phyloP scores from a whole-genome alignment of 2,113 vertebrate species.

The Tympanuchus pallidicinctus region DNA sequence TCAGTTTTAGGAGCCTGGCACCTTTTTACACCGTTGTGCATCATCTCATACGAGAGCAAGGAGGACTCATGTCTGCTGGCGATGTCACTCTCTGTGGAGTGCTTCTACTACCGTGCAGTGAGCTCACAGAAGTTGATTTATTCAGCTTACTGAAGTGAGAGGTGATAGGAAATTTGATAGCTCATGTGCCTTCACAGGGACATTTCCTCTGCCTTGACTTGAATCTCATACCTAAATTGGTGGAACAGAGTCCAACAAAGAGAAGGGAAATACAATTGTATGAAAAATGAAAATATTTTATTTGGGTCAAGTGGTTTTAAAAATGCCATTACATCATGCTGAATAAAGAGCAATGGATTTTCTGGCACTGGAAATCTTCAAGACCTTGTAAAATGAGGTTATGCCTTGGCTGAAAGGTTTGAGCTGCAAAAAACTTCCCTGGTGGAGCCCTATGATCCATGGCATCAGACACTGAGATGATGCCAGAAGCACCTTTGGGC shows the following conservation, averaged over 20 bases:
- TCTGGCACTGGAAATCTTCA: not conserved
- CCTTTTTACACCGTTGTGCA: not conserved
- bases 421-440: not conserved
- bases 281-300: not conserved
- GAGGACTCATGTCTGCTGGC: not conserved
- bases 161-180: not conserved
- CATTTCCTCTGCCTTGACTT: not conserved
- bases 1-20: not conserved
- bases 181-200: not conserved
- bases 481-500: not conserved
- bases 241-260: not conserved
- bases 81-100: not conserved
- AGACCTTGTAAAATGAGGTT: not conserved
- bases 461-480: fast-evolving
- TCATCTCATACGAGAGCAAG: not conserved
- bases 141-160: not conserved
- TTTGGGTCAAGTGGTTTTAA: not conserved
- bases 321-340: not conserved
- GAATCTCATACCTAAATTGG: not conserved
- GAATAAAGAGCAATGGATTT: not conserved
- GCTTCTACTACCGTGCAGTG: not conserved
- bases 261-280: not conserved
- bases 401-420: not conserved
- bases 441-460: not conserved
- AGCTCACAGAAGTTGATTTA: not conserved